These are phyloP conservation scores for Trichogramma evanescens DNA, from an alignment of 2,888 invertebrate species.

Conservation along the genomic window DNA sequence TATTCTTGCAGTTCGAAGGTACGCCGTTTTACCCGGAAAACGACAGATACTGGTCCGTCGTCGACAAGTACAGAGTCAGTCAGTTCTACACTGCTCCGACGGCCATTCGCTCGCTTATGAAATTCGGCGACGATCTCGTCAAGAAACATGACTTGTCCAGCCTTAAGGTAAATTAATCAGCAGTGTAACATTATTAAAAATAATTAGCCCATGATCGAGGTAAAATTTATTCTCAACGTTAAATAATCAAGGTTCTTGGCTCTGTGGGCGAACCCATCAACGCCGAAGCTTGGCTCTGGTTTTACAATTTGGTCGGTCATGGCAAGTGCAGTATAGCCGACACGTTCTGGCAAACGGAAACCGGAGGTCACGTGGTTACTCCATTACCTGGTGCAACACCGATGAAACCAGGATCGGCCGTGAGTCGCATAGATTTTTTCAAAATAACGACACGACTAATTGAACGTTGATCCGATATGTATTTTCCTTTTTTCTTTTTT, in stretches of 20 bases:
- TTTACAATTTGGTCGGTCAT: conserved; percentile 75
- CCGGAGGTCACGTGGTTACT: conserved; percentile 94
- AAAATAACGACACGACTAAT: too few relatives aligned
- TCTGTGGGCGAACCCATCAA: conserved; percentile 99
- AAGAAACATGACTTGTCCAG: conserved; percentile 50
- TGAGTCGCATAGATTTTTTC: conserved; percentile 49
- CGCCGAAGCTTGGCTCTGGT: conserved; percentile 97
- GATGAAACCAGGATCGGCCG: conserved; percentile 97
- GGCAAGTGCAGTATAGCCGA: conserved; percentile 87
- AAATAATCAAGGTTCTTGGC: conserved; percentile 64
- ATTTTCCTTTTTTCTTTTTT: not conserved
- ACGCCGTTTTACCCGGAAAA: conserved; percentile 92
- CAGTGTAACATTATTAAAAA: not conserved
- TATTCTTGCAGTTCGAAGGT: conserved; percentile 79
- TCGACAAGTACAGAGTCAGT: conserved; percentile 88
- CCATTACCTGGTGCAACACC: conserved; percentile 93
- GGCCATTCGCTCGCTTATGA: conserved; percentile 92
- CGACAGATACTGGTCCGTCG: conserved; percentile 86
- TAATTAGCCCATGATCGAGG: not conserved
- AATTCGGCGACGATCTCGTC: conserved; percentile 81
- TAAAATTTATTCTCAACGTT: not conserved
- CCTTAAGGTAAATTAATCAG: conserved; percentile 46
- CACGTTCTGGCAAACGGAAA: conserved; percentile 99
- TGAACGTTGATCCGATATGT: not conserved
- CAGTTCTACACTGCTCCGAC: conserved; percentile 99